A percentile compares a stretch with the other conserved stretches of the same genome.
Evolutionary conservation across 2,797 vertebrate genomes (phyloP).

Genomic region (Botia kubotai): DNA sequence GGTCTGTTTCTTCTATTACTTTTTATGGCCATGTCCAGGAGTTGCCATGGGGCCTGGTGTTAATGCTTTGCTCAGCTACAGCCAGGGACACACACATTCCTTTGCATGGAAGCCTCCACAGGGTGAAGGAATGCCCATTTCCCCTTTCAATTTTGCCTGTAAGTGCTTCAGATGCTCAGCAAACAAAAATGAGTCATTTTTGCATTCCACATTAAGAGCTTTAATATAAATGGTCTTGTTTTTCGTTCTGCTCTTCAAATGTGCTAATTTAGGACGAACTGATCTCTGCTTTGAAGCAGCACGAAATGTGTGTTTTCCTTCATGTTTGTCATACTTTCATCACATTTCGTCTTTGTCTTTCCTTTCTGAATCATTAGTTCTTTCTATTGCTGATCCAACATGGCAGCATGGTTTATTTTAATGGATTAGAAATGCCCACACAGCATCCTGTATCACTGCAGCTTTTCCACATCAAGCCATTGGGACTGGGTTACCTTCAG

Average conservation of each 20-base stretch:
- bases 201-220: conserved; percentile 23
- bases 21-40: conserved; percentile 65
- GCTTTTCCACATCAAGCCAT: conserved; percentile 50
- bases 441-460: conserved; percentile 19
- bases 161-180: conserved; percentile 15
- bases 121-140: conserved; percentile 40
- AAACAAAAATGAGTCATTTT: conserved; percentile 35
- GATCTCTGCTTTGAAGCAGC: conserved; percentile 16
- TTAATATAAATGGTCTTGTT: conserved; percentile 5
- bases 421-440: conserved; percentile 25
- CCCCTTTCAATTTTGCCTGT: conserved; percentile 39
- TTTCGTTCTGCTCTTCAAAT: conserved; percentile 1
- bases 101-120: conserved; percentile 39
- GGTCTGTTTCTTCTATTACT: conserved; percentile 67
- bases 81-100: conserved; percentile 58
- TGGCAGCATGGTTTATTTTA: not conserved
- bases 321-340: not conserved
- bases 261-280: conserved; percentile 1
- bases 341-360: not conserved
- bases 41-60: conserved; percentile 59
- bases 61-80: conserved; percentile 61
- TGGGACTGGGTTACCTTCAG: conserved; percentile 52
- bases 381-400: conserved; percentile 23
- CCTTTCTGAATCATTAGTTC: conserved; percentile 23
- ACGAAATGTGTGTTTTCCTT: not conserved